Conservation (phyloP, 2,888 invertebrate genomes). For the Corbicula japonica region DNA sequence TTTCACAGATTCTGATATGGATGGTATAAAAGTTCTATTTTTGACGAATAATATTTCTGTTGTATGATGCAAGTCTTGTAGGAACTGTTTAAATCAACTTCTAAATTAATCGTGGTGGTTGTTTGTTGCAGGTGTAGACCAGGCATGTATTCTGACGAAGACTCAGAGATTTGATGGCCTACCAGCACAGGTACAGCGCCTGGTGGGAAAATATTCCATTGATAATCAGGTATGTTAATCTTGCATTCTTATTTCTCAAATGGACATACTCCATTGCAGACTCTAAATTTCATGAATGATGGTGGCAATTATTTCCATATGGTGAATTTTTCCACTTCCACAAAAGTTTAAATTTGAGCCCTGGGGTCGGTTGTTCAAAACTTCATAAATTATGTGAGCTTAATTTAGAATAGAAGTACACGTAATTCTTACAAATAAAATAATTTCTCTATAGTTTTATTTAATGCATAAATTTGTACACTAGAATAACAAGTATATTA, state of each 20-base stretch:
- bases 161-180: slow-evolving; percentile 87
- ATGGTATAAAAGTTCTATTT: background rate
- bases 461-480: too few species aligned
- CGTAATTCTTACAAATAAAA: too few species aligned
- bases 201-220: slow-evolving; percentile 72
- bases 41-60: background rate
- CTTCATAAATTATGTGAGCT: background rate
- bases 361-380: background rate
- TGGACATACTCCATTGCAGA: background rate
- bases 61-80: background rate
- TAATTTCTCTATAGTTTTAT: too few species aligned
- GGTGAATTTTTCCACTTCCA: background rate
- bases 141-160: slow-evolving; percentile 94
- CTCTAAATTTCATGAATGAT: background rate
- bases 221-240: slow-evolving; percentile 38
- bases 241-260: background rate
- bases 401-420: too few species aligned
- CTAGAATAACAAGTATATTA: too few species aligned
- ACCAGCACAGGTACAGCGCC: slow-evolving; percentile 76
- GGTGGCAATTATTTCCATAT: background rate
- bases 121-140: slow-evolving; percentile 91
- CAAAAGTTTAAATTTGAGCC: background rate
- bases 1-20: background rate
- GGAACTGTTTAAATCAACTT: background rate
- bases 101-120: background rate